phyloP scores from a whole-genome alignment of 2,888 invertebrate genomes.

The Drosophila picticornis region DNA sequence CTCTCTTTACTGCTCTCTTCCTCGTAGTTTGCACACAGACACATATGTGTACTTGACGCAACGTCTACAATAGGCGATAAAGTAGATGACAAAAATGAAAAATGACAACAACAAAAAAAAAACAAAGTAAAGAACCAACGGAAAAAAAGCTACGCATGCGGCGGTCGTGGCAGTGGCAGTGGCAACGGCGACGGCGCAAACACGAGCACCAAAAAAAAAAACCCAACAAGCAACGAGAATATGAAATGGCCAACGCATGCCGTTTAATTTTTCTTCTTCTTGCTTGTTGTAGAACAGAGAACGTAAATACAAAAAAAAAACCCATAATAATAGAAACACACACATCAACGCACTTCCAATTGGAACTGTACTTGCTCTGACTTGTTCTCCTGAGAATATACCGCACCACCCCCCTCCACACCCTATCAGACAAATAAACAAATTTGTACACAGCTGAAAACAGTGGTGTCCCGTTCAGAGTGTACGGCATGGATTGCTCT shows the following conservation, averaged over 20 bases:
- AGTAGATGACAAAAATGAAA: slow-evolving; percentile 30
- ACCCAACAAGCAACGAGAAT: background rate
- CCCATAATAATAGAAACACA: slow-evolving; percentile 3
- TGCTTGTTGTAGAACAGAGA: background rate
- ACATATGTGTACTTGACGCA: slow-evolving; percentile 44
- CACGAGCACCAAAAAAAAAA: slow-evolving; percentile 15
- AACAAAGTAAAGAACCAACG: slow-evolving; percentile 34
- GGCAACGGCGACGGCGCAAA: slow-evolving; percentile 65
- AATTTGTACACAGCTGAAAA: slow-evolving; percentile 17
- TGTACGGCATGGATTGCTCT: slow-evolving; percentile 15
- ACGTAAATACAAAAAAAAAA: slow-evolving; percentile 9
- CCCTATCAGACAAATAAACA: slow-evolving; percentile 1
- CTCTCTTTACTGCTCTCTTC: slow-evolving; percentile 23
- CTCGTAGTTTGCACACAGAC: background rate
- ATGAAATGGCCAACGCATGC: slow-evolving; percentile 44
- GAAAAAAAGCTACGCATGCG: slow-evolving; percentile 70
- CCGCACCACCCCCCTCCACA: slow-evolving; percentile 15
- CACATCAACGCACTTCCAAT: slow-evolving; percentile 42
- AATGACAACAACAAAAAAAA: slow-evolving; percentile 21
- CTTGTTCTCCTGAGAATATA: slow-evolving; percentile 21
- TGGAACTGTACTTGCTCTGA: slow-evolving; percentile 62
- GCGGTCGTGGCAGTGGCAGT: slow-evolving; percentile 40
- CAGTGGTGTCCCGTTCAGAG: slow-evolving; percentile 37
- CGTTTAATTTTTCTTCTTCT: slow-evolving; percentile 14
- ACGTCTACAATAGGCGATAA: slow-evolving; percentile 56